Percentiles rank a stretch among this genome's conserved stretches.
Conservation (phyloP, 37 sponge, comb jelly and placozoan genomes). For the Diacarnus erythraeanus region DNA sequence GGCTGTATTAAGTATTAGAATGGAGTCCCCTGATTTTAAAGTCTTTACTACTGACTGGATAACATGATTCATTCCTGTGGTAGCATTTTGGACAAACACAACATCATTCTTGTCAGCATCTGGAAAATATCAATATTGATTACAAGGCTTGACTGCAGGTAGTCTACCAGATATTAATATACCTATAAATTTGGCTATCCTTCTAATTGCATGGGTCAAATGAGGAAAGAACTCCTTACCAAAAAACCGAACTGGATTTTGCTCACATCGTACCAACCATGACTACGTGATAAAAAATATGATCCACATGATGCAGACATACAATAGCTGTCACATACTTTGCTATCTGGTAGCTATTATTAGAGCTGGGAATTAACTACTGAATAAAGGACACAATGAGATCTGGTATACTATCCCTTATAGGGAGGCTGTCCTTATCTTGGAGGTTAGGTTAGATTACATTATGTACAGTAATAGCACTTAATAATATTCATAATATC, state of each 20-base stretch:
- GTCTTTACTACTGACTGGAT: slow-evolving; percentile 47
- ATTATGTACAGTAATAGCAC: no score
- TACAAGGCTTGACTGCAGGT: not conserved
- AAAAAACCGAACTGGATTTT: slow-evolving; percentile 73
- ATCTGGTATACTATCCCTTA: not conserved
- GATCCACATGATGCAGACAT: no score
- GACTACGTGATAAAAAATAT: slow-evolving; percentile 7
- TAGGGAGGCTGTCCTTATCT: no score
- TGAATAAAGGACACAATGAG: not conserved
- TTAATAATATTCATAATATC: no score
- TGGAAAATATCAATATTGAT: slow-evolving; percentile 5
- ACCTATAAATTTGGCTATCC: slow-evolving; percentile 76
- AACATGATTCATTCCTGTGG: slow-evolving; percentile 66
- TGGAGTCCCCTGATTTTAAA: slow-evolving; percentile 60
- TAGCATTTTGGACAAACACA: slow-evolving; percentile 82
- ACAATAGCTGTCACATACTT: no score
- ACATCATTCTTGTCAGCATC: slow-evolving; percentile 63
- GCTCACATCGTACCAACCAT: slow-evolving; percentile 75
- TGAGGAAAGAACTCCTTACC: slow-evolving; percentile 77
- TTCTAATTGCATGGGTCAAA: slow-evolving; percentile 44
- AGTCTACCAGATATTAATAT: slow-evolving; percentile 1
- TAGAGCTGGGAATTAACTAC: no score
- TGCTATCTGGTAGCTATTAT: no score
- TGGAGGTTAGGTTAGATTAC: no score
- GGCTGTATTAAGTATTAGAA: slow-evolving; percentile 53